Percentiles rank a stretch among this genome's conserved stretches.
These are phyloP conservation scores for Tenodera sinensis DNA, from an alignment of 2,888 invertebrate species.

Conservation along the genomic window DNA sequence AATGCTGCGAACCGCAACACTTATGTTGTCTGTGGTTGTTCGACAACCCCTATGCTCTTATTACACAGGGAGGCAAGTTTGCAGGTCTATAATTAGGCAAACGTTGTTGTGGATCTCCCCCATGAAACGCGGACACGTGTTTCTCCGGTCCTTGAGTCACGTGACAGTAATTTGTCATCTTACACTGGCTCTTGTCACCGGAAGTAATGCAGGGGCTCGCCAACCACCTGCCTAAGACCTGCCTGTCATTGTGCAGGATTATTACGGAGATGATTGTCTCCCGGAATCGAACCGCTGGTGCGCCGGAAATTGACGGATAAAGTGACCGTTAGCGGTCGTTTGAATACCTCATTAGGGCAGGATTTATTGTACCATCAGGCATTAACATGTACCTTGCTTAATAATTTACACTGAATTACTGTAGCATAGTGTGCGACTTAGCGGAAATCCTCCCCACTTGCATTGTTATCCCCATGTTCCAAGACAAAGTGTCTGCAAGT, in stretches of 20 bases:
- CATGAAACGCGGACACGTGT: neutral
- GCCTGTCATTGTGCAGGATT: neutral
- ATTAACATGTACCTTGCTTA: neutral
- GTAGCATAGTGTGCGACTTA: neutral
- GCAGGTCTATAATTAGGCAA: neutral
- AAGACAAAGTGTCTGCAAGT: neutral
- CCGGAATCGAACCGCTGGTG: neutral
- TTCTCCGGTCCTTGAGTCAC: neutral
- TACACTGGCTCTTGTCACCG: neutral
- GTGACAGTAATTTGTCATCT: neutral
- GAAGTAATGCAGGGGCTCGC: neutral
- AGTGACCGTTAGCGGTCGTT: neutral
- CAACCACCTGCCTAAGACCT: neutral
- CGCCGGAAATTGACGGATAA: neutral
- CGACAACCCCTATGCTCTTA: neutral
- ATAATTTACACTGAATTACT: neutral
- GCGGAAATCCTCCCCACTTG: neutral
- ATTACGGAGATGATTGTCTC: neutral
- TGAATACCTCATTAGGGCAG: neutral
- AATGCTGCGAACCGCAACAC: neutral
- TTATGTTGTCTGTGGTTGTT: neutral
- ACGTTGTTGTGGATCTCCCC: neutral
- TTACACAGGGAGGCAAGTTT: neutral
- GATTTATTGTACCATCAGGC: neutral
- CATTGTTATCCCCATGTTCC: neutral